Evolutionary conservation across 2,888 invertebrate genomes (phyloP).

Genomic region (Drosophila barbarae): DNA sequence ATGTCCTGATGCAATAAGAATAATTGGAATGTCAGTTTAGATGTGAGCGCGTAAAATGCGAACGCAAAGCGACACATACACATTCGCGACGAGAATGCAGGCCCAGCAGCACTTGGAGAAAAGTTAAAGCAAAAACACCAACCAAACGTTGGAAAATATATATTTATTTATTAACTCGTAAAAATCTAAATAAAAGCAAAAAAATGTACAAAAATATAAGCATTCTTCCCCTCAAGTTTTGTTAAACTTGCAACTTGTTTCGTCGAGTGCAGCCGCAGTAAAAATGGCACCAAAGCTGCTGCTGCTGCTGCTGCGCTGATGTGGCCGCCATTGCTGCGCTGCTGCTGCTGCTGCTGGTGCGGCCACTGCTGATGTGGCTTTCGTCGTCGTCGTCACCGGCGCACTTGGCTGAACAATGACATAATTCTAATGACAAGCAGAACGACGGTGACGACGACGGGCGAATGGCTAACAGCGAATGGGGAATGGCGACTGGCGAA

Average conservation of each 20-base stretch:
- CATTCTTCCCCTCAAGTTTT: fast-evolving
- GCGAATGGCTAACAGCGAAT: conserved; percentile 23
- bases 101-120: conserved; percentile 6
- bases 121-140: fast-evolving
- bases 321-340: background rate
- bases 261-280: conserved; percentile 19
- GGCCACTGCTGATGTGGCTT: conserved; percentile 8
- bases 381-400: conserved; percentile 34
- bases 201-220: background rate
- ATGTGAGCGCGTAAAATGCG: conserved; percentile 57
- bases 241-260: background rate
- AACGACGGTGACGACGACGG: conserved; percentile 43
- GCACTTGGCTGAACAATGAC: conserved; percentile 63
- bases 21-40: conserved; percentile 75
- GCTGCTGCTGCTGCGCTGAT: conserved; percentile 5
- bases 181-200: background rate
- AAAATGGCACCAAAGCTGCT: conserved; percentile 51
- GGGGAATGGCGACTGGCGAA: conserved; percentile 1
- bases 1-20: conserved; percentile 60
- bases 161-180: too few species aligned
- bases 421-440: conserved; percentile 60
- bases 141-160: background rate
- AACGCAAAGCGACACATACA: conserved; percentile 51
- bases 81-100: conserved; percentile 36
- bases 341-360: conserved; percentile 3